Base-by-base conservation (phyloP, 1,140 invertebrate species). In the Phymorhynchus buccinoides region DNA sequence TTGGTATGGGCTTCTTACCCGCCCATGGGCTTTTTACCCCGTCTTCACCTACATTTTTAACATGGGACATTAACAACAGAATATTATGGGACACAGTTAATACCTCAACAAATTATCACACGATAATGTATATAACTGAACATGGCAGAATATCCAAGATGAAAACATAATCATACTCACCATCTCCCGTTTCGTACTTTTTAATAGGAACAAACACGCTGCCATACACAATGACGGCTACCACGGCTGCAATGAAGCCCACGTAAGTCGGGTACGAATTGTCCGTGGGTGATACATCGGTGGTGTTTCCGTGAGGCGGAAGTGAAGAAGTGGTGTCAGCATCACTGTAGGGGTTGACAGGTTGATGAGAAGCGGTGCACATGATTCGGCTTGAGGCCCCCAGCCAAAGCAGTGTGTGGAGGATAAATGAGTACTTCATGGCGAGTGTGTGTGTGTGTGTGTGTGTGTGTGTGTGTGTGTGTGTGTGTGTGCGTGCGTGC, bases 191-290 rank as follows among this genome's bases (percentile, higher is more conserved):
- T 84, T 93, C 90, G 90, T 90, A 93, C 80, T 93, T 91, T 85
- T 94, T 94, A 27, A 94, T 90, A n/a, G 93, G 93, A 48, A 92
- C 88, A 90, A 93, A 93, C 86, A 93, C 93, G 66, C 91, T 93
- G 14, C 93, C 93, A 89, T 91, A 93, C 71, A 92, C 89, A 7
- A 93, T 37, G 42, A 92, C 90, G 80, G 93, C 90, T 22, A 93
- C 82, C 12, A 66, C 87, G 14, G 90, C 88, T 39, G 88, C 82
- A 18, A 94, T 90, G 85, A 88, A 93, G 12, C 93, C 93, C 79
- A 89, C 86, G 84, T 89, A 91, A 3, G 66, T 82, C 52, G 90
- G 87, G 48, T 83, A 86, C 12, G 1, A 6, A 27, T 62, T 27
- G 22, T 27, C 22, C 12, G 56, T 22, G 56, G 6, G 22, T 27